Evolutionary conservation across 1,140 invertebrate genomes (phyloP), one percentile per base, ranked within the genome.

Genomic region (Saccostrea glomerata): DNA sequence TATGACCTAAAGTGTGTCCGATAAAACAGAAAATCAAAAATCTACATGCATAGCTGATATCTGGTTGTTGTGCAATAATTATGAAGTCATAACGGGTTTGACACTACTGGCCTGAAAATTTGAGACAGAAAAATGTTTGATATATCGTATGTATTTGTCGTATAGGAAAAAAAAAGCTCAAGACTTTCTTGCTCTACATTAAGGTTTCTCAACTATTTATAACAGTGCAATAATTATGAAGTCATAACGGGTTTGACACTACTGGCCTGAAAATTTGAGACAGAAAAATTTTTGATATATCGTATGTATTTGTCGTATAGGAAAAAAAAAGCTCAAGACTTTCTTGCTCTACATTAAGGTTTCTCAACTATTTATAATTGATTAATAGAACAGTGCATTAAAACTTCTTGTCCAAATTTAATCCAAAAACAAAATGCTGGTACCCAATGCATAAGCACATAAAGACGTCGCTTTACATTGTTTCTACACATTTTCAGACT

Each of bases 31-130:
- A 36, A 36, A 36, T 36, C 0, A 30, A 17, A 60, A 73, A 73
- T 25, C 23, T 30, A 23, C 1, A 30, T 36, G 25, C 3, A 15
- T 40, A 25, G 30, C 23, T 30, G 70, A 13, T 77, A 77, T 66
- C 47, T 66, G 23, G 15, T n/a, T n/a, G 0, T 66, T 66, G 60
- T n/a, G 60, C 20, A 66, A n/a, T 66, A n/a, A n/a, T 66, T 20
- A 47, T 47, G 9, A 1, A n/a, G n/a, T 63, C 15, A 4, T 30
- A 77, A 23, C 4, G 2, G 25, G 2, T 11, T 77, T 77, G 70
- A 77, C 30, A 77, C 70, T 77, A 77, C 70, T 77, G 70, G 70
- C 70, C 70, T 77, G 70, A 77, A 77, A 2, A 30, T 25, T 77
- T 36, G 70, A 77, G 70, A 77, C 70, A 77, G 70, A 77, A 77